These are phyloP conservation scores for Apis cerana DNA, from an alignment of 1,140 invertebrate genomes.

Conservation along the genomic window DNA sequence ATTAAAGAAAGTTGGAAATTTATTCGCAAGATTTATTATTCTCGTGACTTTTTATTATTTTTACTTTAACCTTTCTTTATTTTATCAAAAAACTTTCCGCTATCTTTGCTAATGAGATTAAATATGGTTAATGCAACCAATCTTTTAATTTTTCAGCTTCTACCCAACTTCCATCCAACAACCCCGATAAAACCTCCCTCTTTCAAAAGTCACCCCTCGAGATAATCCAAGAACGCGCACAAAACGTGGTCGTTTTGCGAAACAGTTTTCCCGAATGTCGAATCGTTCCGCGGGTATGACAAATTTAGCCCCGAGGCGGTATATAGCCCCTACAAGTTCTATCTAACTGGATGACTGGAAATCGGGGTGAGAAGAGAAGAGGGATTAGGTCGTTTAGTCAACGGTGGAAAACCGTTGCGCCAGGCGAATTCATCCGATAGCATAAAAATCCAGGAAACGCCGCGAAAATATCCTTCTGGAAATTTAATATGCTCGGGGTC, in stretches of 20 bases:
- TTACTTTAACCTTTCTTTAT: background rate
- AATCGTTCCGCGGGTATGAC: slow-evolving; percentile 21
- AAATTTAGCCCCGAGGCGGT: background rate
- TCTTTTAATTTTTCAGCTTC: background rate
- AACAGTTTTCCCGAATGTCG: slow-evolving; percentile 23
- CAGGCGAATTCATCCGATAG: slow-evolving; percentile 49
- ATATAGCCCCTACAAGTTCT: slow-evolving; percentile 27
- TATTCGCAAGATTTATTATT: no score
- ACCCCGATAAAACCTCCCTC: no score
- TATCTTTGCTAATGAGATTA: background rate
- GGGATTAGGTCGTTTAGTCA: slow-evolving; percentile 35
- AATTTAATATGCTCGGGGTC: slow-evolving; percentile 68
- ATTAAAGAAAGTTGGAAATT: no score
- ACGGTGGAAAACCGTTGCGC: slow-evolving; percentile 19
- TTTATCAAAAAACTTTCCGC: background rate
- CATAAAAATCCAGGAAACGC: slow-evolving; percentile 58
- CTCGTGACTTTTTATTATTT: background rate
- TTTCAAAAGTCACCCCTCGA: background rate
- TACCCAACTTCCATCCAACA: background rate
- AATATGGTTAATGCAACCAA: background rate
- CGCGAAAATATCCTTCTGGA: slow-evolving; percentile 54
- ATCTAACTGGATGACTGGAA: slow-evolving; percentile 5
- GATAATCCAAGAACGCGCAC: background rate
- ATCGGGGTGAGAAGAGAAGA: background rate
- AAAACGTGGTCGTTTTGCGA: slow-evolving; percentile 1